Evolutionary conservation across 1,140 invertebrate species (phyloP).

Genomic region (Leptonema lineaticorne): DNA sequence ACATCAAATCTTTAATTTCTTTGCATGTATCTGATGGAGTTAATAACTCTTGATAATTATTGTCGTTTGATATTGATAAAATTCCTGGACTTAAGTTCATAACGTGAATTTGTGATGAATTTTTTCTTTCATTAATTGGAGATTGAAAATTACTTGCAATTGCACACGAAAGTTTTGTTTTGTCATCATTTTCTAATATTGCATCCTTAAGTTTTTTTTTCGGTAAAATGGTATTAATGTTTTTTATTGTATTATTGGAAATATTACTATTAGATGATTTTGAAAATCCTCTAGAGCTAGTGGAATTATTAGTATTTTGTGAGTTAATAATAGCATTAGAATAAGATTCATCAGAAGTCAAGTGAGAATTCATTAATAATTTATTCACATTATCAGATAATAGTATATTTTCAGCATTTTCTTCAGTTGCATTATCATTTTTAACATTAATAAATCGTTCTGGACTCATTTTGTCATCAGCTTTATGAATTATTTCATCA

Average conservation of each 20-base stretch:
- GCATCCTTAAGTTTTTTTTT: conserved; percentile 2
- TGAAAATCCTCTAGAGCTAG: not conserved
- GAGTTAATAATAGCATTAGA: conserved; percentile 14
- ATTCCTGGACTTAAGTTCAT: conserved; percentile 16
- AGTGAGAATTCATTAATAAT: no score
- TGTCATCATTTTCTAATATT: not conserved
- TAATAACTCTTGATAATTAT: not conserved
- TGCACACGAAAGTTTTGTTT: not conserved
- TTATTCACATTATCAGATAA: no score
- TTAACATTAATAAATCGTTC: no score
- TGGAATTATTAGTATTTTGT: no score
- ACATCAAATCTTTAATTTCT: conserved; percentile 36
- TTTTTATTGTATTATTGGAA: not conserved
- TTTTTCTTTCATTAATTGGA: not conserved
- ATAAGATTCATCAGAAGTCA: not conserved
- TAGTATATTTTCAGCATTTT: no score
- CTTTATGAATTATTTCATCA: not conserved
- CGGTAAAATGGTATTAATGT: not conserved
- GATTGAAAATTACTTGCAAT: not conserved
- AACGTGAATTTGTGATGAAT: not conserved
- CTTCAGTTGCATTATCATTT: no score
- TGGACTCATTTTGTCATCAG: no score
- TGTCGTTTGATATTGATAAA: not conserved
- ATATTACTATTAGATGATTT: not conserved
- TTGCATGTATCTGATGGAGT: conserved; percentile 34